phyloP scores from a whole-genome alignment of 1,140 invertebrate genomes.

The Drosophila ercepeae region DNA sequence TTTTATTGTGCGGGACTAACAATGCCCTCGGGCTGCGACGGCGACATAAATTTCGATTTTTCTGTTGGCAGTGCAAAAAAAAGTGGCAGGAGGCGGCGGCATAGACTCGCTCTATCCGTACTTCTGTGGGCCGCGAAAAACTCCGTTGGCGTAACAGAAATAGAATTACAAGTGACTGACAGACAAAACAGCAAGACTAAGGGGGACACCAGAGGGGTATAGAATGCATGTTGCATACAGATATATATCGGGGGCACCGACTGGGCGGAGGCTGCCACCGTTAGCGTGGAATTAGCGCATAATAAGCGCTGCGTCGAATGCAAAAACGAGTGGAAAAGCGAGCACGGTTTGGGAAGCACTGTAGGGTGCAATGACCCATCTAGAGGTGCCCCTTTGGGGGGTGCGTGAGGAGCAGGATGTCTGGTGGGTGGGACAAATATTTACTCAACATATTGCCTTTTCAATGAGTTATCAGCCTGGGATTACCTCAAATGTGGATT shows the following conservation, averaged over 20 bases:
- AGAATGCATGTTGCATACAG: neutral
- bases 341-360: conserved; percentile 59
- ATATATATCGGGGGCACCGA: neutral
- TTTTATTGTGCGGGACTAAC: conserved; percentile 54
- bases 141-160: conserved; percentile 76
- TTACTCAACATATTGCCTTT: conserved; percentile 62
- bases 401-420: too few relatives aligned
- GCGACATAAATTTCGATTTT: conserved; percentile 79
- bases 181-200: conserved; percentile 45
- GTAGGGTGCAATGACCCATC: conserved; percentile 65
- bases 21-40: conserved; percentile 62
- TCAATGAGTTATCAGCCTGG: conserved; percentile 29
- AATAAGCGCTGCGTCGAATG: conserved; percentile 65
- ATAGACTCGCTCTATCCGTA: neutral
- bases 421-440: conserved; percentile 59
- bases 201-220: neutral
- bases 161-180: conserved; percentile 65
- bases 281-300: conserved; percentile 78
- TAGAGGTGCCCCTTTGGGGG: neutral
- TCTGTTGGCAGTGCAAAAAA: conserved; percentile 67
- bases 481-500: conserved; percentile 22
- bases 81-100: neutral
- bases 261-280: conserved; percentile 66
- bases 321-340: conserved; percentile 41
- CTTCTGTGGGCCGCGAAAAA: conserved; percentile 62